Conservation (phyloP, 1,140 invertebrate genomes). For the Penaeus vannamei region DNA sequence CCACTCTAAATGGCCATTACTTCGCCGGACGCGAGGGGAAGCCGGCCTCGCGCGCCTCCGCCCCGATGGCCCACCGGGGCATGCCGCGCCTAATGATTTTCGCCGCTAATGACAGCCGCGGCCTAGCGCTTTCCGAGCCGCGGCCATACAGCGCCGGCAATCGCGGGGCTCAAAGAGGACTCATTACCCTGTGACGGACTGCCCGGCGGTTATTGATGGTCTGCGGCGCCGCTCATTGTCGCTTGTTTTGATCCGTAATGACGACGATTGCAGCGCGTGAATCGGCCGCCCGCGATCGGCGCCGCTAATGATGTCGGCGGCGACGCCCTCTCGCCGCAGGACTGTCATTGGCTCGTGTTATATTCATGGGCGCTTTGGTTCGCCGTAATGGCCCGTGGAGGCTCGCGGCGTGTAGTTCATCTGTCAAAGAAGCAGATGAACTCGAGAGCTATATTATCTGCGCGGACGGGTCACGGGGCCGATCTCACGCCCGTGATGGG, state of each 20-base stretch:
- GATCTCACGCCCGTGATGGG: no score
- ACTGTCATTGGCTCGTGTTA: constrained; percentile 21
- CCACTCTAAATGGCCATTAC: constrained; percentile 61
- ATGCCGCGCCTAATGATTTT: neutral
- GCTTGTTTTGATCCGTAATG: constrained; percentile 52
- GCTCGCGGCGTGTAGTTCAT: constrained; percentile 42
- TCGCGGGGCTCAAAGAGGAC: constrained; percentile 42
- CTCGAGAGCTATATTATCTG: no score
- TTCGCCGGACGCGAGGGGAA: constrained; percentile 3
- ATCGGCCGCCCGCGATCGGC: neutral
- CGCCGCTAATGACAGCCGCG: constrained; percentile 22
- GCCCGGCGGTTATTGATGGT: constrained; percentile 55
- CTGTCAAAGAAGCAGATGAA: neutral
- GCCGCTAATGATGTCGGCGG: neutral
- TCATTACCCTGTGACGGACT: constrained; percentile 60
- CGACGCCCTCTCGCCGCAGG: neutral
- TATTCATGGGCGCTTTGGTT: constrained; percentile 18
- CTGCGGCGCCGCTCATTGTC: constrained; percentile 44
- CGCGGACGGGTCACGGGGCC: no score
- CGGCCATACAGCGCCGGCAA: constrained; percentile 38
- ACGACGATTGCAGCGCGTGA: constrained; percentile 31
- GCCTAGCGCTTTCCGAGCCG: neutral
- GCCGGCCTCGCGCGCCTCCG: neutral
- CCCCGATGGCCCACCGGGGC: neutral
- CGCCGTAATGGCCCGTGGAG: constrained; percentile 33